phyloP scores from a whole-genome alignment of 2,888 invertebrate genomes.

The Caenorhabditis auriculariae region DNA sequence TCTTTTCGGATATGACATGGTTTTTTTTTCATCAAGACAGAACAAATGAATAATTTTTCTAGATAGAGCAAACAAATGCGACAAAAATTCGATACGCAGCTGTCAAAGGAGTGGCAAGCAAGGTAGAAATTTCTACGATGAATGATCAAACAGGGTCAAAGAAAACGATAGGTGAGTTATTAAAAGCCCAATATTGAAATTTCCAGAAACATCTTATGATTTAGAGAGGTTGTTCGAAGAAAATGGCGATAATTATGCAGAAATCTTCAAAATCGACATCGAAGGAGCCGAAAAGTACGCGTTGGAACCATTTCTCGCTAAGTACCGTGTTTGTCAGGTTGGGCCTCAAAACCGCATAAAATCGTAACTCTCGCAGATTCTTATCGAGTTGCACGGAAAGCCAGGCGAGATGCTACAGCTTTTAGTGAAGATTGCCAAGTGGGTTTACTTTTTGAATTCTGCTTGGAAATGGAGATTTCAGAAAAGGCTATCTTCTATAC shows the following conservation, averaged over 20 bases:
- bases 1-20: constrained; percentile 10
- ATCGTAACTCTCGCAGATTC: constrained; percentile 9
- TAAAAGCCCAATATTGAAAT: too few relatives aligned
- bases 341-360: neutral
- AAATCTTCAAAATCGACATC: constrained; percentile 14
- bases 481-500: constrained; percentile 8
- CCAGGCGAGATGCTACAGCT: constrained; percentile 14
- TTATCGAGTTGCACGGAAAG: constrained; percentile 30
- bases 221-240: constrained; percentile 3
- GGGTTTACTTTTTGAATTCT: neutral
- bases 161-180: constrained; percentile 1
- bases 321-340: constrained; percentile 4
- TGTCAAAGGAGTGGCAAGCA: neutral
- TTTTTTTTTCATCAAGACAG: neutral
- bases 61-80: neutral
- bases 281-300: constrained; percentile 10
- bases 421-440: constrained; percentile 17
- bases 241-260: constrained; percentile 4
- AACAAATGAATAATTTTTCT: neutral
- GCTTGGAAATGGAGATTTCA: neutral
- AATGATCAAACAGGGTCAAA: neutral
- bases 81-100: neutral
- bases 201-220: too few relatives aligned
- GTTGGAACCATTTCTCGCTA: constrained; percentile 1
- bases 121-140: constrained; percentile 1